These are phyloP conservation scores for Gyps fulvus DNA, from an alignment of 2,113 vertebrate genomes.

Conservation along the genomic window DNA sequence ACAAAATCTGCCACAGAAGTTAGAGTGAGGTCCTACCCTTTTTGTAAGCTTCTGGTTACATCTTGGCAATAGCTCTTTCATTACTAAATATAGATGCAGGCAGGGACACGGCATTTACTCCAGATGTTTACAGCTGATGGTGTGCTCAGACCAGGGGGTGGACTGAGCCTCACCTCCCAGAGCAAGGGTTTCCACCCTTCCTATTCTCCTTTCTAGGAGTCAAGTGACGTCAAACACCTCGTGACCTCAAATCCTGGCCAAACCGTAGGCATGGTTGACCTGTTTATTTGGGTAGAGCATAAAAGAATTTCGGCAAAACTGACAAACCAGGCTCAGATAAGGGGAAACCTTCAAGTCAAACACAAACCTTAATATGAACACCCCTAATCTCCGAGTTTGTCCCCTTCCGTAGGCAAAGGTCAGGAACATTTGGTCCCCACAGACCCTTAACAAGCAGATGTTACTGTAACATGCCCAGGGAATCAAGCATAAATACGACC, in stretches of 20 bases:
- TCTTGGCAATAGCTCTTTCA: not conserved
- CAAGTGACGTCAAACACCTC: not conserved
- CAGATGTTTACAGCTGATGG: not conserved
- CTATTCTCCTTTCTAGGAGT: not conserved
- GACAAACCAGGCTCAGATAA: constrained; percentile 37
- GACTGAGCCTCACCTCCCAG: not conserved
- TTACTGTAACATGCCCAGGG: constrained; percentile 95
- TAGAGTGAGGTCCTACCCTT: not conserved
- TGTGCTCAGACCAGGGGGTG: not conserved
- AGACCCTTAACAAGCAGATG: constrained; percentile 91
- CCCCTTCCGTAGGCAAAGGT: constrained; percentile 73
- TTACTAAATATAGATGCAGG: not conserved
- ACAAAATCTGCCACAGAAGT: not conserved
- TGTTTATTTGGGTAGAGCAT: constrained; percentile 52
- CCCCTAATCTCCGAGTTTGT: constrained; percentile 73
- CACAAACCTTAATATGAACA: constrained; percentile 67
- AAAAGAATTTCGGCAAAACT: constrained; percentile 58
- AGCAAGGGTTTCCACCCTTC: not conserved
- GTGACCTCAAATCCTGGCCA: not conserved
- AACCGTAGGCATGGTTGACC: not conserved
- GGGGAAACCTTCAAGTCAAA: constrained; percentile 47
- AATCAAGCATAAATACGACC: constrained; percentile 91
- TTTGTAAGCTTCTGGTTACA: not conserved
- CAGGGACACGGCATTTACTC: not conserved
- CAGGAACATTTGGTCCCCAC: constrained; percentile 81